Conservation (phyloP, 2,797 vertebrate species). For the Pterois miles region DNA sequence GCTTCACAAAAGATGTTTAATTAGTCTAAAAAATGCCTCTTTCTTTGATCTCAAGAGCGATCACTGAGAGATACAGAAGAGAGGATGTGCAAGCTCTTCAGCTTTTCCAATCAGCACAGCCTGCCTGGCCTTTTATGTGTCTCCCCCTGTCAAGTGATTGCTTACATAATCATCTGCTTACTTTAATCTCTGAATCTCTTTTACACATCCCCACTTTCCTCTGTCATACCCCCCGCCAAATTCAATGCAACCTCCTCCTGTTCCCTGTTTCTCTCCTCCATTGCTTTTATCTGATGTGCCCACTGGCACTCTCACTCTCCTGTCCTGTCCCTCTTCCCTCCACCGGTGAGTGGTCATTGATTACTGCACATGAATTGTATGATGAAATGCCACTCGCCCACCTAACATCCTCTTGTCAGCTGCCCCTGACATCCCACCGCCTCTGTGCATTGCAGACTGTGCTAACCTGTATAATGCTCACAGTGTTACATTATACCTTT, state of each 20-base stretch:
- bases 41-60: slow-evolving; percentile 57
- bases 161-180: slow-evolving; percentile 67
- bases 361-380: slow-evolving; percentile 69
- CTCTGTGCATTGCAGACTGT: slow-evolving; percentile 31
- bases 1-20: slow-evolving; percentile 54
- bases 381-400: slow-evolving; percentile 73
- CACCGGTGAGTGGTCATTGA: slow-evolving; percentile 70
- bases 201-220: slow-evolving; percentile 8
- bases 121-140: slow-evolving; percentile 49
- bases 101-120: slow-evolving; percentile 53
- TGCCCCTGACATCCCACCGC: slow-evolving; percentile 57
- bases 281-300: slow-evolving; percentile 60
- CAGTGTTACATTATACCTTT: not conserved
- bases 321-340: slow-evolving; percentile 52
- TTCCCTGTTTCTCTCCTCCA: slow-evolving; percentile 54
- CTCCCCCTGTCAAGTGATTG: slow-evolving; percentile 48
- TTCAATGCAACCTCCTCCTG: slow-evolving; percentile 9
- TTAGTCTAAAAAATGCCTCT: slow-evolving; percentile 54
- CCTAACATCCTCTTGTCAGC: slow-evolving; percentile 63
- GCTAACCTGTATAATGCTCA: slow-evolving; percentile 15
- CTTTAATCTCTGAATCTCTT: slow-evolving; percentile 54
- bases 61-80: slow-evolving; percentile 38
- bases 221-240: not conserved
- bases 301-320: slow-evolving; percentile 54
- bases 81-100: slow-evolving; percentile 53